Evolutionary conservation across 2,113 vertebrate species (phyloP).

Genomic region (Oryzias celebensis): DNA sequence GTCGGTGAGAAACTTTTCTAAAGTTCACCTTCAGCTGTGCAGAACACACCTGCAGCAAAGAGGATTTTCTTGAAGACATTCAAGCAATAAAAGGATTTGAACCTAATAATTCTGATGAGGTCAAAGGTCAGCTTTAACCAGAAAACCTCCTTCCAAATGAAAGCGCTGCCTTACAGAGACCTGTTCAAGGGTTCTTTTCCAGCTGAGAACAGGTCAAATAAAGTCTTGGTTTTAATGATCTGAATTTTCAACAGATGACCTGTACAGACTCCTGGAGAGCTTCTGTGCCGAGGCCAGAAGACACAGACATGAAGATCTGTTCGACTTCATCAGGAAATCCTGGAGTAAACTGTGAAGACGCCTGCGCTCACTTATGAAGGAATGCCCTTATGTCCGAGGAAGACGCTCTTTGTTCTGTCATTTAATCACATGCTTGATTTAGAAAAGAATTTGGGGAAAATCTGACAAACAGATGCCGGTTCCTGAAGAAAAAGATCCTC

Average conservation of each 20-base stretch:
- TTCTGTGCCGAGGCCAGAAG: not conserved
- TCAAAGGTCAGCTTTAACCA: no score
- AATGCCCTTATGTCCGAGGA: not conserved
- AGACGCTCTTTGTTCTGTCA: not conserved
- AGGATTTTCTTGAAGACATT: no score
- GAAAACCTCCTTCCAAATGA: not conserved
- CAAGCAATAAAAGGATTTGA: no score
- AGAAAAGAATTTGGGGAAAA: no score
- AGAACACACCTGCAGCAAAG: no score
- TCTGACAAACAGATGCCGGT: no score
- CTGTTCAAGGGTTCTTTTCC: not conserved
- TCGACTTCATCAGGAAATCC: slow-evolving; percentile 48
- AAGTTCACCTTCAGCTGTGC: not conserved
- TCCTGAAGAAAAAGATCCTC: no score
- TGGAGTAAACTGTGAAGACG: slow-evolving; percentile 39
- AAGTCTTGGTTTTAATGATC: not conserved
- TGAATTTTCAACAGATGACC: slow-evolving; percentile 30
- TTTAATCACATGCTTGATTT: no score
- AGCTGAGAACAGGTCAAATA: no score
- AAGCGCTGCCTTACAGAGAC: no score
- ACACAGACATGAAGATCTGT: slow-evolving; percentile 19
- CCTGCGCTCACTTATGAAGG: not conserved
- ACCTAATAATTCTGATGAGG: no score
- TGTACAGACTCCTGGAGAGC: slow-evolving; percentile 42
- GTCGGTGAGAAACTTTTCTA: slow-evolving; percentile 62